phyloP scores from a whole-genome alignment of 1,140 invertebrate species.

The Augochlora pura region DNA sequence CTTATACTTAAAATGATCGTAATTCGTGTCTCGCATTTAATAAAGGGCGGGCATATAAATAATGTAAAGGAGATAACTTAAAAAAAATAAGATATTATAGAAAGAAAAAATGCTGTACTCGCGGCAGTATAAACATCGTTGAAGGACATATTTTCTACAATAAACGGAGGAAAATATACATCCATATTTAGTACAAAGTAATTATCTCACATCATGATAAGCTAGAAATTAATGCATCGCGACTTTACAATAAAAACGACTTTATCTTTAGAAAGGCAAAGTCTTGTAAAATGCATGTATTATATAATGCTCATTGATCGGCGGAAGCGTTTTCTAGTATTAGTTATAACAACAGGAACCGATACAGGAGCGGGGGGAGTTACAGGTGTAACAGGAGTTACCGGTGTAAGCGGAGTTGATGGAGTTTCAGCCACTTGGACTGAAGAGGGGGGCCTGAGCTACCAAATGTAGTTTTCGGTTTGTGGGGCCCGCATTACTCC shows the following conservation, averaged over 20 bases:
- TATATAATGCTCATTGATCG: constrained; percentile 80
- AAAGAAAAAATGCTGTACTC: constrained; percentile 33
- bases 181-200: constrained; percentile 6
- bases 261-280: constrained; percentile 60
- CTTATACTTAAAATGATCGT: constrained; percentile 41
- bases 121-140: constrained; percentile 28
- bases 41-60: constrained; percentile 44
- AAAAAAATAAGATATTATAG: constrained; percentile 24
- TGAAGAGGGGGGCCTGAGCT: constrained; percentile 81
- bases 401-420: constrained; percentile 70
- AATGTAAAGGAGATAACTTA: constrained; percentile 35
- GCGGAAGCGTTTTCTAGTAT: constrained; percentile 77
- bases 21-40: constrained; percentile 28
- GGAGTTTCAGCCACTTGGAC: constrained; percentile 76
- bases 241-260: constrained; percentile 25
- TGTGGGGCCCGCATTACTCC: constrained; percentile 95
- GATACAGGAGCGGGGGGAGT: constrained; percentile 75
- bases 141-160: constrained; percentile 16
- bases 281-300: constrained; percentile 56
- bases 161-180: constrained; percentile 21
- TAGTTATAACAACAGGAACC: constrained; percentile 70
- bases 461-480: constrained; percentile 91
- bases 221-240: constrained; percentile 13
- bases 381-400: constrained; percentile 75
- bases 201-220: constrained; percentile 18